A percentile compares a stretch with the other conserved stretches of the same genome.
Conservation (phyloP, 2,888 invertebrate species). For the Furcula furcula region DNA sequence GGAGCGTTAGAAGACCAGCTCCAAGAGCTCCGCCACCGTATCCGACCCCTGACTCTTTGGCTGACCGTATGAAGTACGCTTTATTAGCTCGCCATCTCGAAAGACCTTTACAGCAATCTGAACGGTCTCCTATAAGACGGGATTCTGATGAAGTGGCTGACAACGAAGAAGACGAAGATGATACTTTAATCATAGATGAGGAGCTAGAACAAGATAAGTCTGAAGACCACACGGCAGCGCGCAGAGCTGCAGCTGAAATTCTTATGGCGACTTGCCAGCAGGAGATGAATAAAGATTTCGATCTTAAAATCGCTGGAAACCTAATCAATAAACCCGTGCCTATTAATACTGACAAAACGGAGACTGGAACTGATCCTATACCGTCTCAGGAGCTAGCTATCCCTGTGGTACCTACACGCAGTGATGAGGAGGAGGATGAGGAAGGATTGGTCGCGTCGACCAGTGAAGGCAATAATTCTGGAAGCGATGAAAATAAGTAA, state of each 20-base stretch:
- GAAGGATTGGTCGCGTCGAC: conserved; percentile 91
- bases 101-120: conserved; percentile 71
- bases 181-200: conserved; percentile 86
- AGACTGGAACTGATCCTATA: conserved; percentile 62
- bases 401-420: conserved; percentile 82
- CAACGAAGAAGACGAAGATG: conserved; percentile 85
- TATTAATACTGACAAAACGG: conserved; percentile 58
- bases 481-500: conserved; percentile 90
- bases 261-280: conserved; percentile 75
- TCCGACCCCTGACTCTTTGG: conserved; percentile 52
- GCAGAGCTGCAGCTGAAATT: conserved; percentile 82
- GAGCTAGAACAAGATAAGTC: conserved; percentile 66
- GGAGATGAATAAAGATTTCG: conserved; percentile 74
- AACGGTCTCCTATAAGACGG: conserved; percentile 63
- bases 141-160: conserved; percentile 82
- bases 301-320: conserved; percentile 79
- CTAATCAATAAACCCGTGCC: conserved; percentile 78
- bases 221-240: conserved; percentile 71
- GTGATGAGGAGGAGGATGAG: conserved; percentile 87
- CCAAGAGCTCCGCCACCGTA: conserved; percentile 70
- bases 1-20: conserved; percentile 88
- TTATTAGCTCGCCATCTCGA: conserved; percentile 90
- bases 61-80: conserved; percentile 85
- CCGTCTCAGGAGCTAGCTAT: conserved; percentile 88
- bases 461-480: conserved; percentile 91